Percentiles rank a stretch among this genome's conserved stretches.
phyloP scores from a whole-genome alignment of 2,888 invertebrate species.

The Drosophila maculinotata region DNA sequence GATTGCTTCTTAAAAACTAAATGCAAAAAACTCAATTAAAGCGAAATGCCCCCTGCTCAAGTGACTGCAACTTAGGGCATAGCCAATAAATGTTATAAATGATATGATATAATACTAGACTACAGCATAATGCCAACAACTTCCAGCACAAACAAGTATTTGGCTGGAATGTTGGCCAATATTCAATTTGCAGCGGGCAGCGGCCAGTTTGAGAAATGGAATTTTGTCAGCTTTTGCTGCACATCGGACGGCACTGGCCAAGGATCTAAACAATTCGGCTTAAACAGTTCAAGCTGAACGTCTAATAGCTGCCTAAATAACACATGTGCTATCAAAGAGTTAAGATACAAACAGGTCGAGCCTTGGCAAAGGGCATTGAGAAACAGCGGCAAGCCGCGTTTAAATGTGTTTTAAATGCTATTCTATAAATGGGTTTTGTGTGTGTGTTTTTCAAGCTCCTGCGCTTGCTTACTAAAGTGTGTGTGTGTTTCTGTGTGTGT shows the following conservation, averaged over 20 bases:
- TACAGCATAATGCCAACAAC: conserved; percentile 28
- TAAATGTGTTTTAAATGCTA: conserved; percentile 56
- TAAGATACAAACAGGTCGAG: conserved; percentile 16
- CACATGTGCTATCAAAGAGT: conserved; percentile 5
- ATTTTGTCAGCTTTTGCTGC: background rate
- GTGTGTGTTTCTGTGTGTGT: conserved; percentile 34
- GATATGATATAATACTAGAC: conserved; percentile 56
- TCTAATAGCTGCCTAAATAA: conserved; percentile 33
- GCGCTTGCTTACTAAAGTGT: conserved; percentile 52
- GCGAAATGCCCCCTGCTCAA: conserved; percentile 45
- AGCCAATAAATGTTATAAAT: conserved; percentile 22
- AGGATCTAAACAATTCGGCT: conserved; percentile 36
- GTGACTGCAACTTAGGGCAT: conserved; percentile 8
- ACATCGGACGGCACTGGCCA: conserved; percentile 51
- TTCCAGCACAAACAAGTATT: conserved; percentile 5
- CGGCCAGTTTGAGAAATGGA: conserved; percentile 13
- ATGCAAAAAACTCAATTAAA: conserved; percentile 47
- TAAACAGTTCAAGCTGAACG: conserved; percentile 43
- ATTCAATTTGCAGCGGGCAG: conserved; percentile 13
- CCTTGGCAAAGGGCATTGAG: conserved; percentile 39
- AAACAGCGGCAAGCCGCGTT: conserved; percentile 42
- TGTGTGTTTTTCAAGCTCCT: conserved; percentile 60
- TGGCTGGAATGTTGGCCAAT: conserved; percentile 32
- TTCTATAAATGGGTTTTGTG: conserved; percentile 46
- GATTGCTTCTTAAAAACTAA: conserved; percentile 46